Evolutionary conservation across 2,888 invertebrate species (phyloP), one percentile per base, ranked within the genome.

Genomic region (Conomelus anceps): DNA sequence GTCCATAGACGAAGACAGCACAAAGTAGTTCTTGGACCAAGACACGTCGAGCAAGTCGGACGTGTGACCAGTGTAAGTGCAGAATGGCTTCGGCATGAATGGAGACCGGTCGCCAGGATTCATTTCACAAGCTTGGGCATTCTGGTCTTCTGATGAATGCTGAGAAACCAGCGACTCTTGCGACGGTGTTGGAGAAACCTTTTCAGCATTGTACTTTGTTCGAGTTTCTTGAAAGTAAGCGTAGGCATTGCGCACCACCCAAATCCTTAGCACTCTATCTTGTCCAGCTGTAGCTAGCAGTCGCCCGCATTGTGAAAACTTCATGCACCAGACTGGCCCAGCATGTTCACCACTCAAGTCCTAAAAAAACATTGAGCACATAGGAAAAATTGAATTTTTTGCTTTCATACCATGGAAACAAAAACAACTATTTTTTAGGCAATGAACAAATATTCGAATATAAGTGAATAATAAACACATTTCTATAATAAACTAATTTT

Each of bases 1-100:
- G 93, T 99, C 99, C 99, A 99, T 99, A 1, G 98, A 99, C 41
- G 98, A 98, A 0, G 99, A 98, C n/a, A 99, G 94, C 88, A 99
- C 96, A 93, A 99, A 99, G 93, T 99, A 98, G 94, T 99, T 99
- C 94, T 99, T 99, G 0, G 99, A 99, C 99, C 99, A 99, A 7
- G 98, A 98, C 0, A 99, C 97, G 93, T 99, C 99, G 0, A 99
- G 94, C 3, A 99, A 94, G 93, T 99, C 99, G 0, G 99, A 98
- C 0, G 98, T 98, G 93, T 99, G 99, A 0, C 99, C 99, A 17
- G 96, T 95, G 93, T 99, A 99, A 0, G 97, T 96, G 94, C 98
- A 98, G 94, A 99, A 98, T 1, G 99, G 98, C 92, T 96, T 96
- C 3, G 97, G 96, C 95, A 97, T 97, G 94, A 99, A 99, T 1